phyloP scores from a whole-genome alignment of 2,888 invertebrate genomes.

The Diloba caeruleocephala region DNA sequence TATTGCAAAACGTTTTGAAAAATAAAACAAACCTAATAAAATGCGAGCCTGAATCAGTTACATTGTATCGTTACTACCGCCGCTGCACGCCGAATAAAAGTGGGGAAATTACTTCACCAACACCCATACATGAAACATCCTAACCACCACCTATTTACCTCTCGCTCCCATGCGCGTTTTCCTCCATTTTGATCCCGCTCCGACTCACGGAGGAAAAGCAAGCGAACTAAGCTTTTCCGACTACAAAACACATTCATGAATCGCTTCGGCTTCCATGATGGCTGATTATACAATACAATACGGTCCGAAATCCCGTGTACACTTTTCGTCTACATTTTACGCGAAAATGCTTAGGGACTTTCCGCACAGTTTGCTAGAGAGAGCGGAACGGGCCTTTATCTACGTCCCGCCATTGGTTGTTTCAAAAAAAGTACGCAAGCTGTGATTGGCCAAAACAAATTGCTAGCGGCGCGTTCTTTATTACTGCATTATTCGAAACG shows the following conservation, averaged over 20 bases:
- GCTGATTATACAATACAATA: conserved; percentile 88
- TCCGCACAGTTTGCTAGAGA: conserved; percentile 66
- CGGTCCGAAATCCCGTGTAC: conserved; percentile 77
- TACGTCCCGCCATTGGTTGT: conserved; percentile 86
- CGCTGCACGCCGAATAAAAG: conserved; percentile 82
- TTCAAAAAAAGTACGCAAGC: conserved; percentile 82
- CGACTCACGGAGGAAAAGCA: conserved; percentile 63
- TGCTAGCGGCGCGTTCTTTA: conserved; percentile 85
- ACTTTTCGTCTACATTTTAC: conserved; percentile 64
- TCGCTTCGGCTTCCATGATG: conserved; percentile 87
- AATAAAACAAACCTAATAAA: conserved; percentile 11
- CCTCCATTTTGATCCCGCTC: conserved; percentile 61
- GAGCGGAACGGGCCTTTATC: conserved; percentile 82
- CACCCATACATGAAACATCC: conserved; percentile 62
- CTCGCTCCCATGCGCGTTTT: conserved; percentile 58
- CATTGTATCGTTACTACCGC: conserved; percentile 69
- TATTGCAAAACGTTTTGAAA: too few species aligned
- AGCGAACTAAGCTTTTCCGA: conserved; percentile 82
- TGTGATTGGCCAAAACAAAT: conserved; percentile 89
- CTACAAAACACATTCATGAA: conserved; percentile 72
- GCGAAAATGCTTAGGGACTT: conserved; percentile 73
- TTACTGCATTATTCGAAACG: conserved; percentile 73
- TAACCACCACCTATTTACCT: conserved; percentile 70
- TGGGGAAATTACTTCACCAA: conserved; percentile 85
- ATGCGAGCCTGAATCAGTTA: conserved; percentile 55